A percentile compares a stretch with the other conserved stretches of the same genome.
phyloP scores from a whole-genome alignment of 2,797 vertebrate genomes.

The Botia almorhae region DNA sequence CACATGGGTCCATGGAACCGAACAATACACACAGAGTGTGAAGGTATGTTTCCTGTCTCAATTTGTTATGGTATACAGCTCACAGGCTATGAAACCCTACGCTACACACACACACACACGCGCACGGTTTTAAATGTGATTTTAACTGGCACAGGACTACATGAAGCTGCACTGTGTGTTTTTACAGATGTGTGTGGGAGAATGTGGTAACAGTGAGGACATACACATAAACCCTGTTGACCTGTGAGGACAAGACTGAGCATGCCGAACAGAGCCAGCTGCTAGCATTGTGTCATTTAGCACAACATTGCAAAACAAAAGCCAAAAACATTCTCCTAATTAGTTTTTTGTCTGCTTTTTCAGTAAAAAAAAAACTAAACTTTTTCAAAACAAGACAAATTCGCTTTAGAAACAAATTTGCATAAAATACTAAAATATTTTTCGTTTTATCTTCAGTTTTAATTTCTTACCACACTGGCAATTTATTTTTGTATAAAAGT shows the following conservation, averaged over 20 bases:
- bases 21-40: no score
- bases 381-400: no score
- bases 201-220: slow-evolving; percentile 10
- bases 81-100: slow-evolving; percentile 15
- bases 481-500: no score
- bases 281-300: slow-evolving; percentile 1
- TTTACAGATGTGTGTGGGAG: not conserved
- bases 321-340: no score
- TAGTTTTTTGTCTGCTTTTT: no score
- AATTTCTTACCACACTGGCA: no score
- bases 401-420: no score
- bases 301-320: not conserved
- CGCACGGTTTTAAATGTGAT: slow-evolving; percentile 3
- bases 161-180: slow-evolving; percentile 5
- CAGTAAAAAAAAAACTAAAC: no score
- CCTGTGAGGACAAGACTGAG: not conserved
- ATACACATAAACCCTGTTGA: slow-evolving; percentile 5
- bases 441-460: no score
- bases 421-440: no score
- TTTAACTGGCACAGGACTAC: slow-evolving; percentile 10
- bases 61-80: slow-evolving; percentile 18
- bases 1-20: not conserved
- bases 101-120: not conserved
- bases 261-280: not conserved
- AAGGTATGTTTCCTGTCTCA: slow-evolving; percentile 25